Evolutionary conservation across 2,797 vertebrate species (phyloP).

Genomic region (Xenops minutus): DNA sequence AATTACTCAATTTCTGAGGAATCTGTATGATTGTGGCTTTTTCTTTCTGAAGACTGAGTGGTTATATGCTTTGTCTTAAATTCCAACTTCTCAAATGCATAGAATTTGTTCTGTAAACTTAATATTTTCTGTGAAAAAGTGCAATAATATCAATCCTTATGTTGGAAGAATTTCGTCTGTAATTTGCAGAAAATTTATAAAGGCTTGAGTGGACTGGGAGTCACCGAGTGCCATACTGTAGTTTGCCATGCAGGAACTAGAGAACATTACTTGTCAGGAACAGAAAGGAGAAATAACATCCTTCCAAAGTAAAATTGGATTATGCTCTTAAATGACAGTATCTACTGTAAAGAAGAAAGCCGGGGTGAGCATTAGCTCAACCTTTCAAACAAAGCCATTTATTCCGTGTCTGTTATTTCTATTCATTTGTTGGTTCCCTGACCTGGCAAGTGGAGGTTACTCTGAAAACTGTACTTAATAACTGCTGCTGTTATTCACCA

Average conservation of each 20-base stretch:
- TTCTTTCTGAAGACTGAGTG: not conserved
- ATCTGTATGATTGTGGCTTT: not conserved
- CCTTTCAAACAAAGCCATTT: not conserved
- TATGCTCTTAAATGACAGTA: not conserved
- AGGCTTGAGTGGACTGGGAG: not conserved
- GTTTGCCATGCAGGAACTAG: not conserved
- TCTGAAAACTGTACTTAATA: constrained; percentile 9
- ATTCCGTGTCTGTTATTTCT: not conserved
- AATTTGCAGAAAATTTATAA: not conserved
- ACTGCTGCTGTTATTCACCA: not conserved
- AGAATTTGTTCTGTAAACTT: not conserved
- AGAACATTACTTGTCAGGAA: not conserved
- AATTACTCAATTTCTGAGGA: not conserved
- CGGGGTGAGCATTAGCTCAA: not conserved
- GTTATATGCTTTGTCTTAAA: not conserved
- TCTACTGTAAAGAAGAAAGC: not conserved
- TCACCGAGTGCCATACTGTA: not conserved
- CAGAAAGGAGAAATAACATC: not conserved
- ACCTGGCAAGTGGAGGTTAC: not conserved
- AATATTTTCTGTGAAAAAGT: not conserved
- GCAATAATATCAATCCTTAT: not conserved
- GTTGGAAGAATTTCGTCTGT: not conserved
- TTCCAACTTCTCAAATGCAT: not conserved
- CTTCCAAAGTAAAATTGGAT: not conserved
- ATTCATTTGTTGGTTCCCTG: not conserved